Evolutionary conservation across 2,888 invertebrate species (phyloP), one percentile per base, ranked within the genome.

Genomic region (Coelogynopora nodosa): DNA sequence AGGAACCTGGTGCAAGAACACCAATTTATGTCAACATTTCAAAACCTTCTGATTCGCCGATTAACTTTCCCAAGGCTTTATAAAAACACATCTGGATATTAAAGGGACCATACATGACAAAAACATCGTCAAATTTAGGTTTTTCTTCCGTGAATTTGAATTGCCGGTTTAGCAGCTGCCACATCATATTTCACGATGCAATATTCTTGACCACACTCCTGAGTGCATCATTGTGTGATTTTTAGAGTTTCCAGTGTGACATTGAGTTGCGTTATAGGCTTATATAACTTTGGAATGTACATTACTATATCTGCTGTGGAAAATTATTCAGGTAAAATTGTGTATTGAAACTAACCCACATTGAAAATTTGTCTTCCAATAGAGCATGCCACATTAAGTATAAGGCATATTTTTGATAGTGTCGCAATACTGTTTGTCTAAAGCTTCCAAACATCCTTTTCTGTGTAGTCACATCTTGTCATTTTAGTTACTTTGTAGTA

Each of bases 81-180:
- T 88, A 88, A 27, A 88, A 89, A 30, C 88, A 88, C 82, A 89
- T 74, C 2, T 83, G 28, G 13, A 89, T 88, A 31, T 89, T 88
- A 67, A 89, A 89, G 13, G 88, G 81, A 18, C 89, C 89, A 26
- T 87, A 87, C 81, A 87, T 88, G 31, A 88, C 87, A 85, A 89
- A 89, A 0, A 89, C 28, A 82, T n/a, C 88, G 87, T 89, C 88
- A 87, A 82, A 89, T 82, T 13, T 67, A 27, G 88, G 88, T 0
- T 84, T 82, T 31, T 89, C 88, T 28, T 23, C 81, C 10, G 27
- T 89, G 88, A 2, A 89, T 88, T 84, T 89, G 88, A 74, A 87
- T 82, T 10, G 88, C 88, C 13, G 88, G 87, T 67, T 88, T 88
- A 26, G 88, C 88, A 80, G 82, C 85, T 30, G 84, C 84, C 23